A percentile compares a stretch with the other conserved stretches of the same genome.
These are phyloP conservation scores for Phylloscopus collybita DNA, from an alignment of 2,797 vertebrate genomes.

Conservation along the genomic window DNA sequence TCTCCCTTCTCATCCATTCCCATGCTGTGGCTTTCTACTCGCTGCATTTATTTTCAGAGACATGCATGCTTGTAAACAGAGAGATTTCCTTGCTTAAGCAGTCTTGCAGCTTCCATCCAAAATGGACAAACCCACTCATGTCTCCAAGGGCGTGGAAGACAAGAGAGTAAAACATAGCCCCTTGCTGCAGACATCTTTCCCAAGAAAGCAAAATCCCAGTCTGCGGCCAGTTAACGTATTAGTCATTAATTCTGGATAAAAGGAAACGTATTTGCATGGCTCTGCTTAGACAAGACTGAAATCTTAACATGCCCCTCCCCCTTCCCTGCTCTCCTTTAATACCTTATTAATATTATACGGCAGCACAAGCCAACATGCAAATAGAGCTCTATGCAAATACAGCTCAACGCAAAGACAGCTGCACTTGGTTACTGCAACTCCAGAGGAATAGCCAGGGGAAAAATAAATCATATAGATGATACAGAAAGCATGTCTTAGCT, in stretches of 20 bases:
- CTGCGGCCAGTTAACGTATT: background rate
- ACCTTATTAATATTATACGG: conserved; percentile 49
- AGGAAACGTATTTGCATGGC: conserved; percentile 30
- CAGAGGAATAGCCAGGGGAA: conserved; percentile 33
- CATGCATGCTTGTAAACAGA: background rate
- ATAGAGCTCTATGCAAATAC: conserved; percentile 51
- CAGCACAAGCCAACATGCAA: conserved; percentile 57
- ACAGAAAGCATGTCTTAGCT: conserved; percentile 26
- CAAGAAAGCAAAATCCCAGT: conserved; percentile 1
- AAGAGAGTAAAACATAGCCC: background rate
- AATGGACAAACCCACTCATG: background rate
- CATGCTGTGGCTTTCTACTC: background rate
- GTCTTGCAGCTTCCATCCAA: background rate
- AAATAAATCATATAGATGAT: conserved; percentile 36
- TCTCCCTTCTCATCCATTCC: background rate
- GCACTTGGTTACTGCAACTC: conserved; percentile 27
- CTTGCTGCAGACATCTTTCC: background rate
- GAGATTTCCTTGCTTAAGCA: background rate
- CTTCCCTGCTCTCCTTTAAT: conserved; percentile 38
- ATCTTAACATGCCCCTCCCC: conserved; percentile 20
- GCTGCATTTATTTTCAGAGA: background rate
- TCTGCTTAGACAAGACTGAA: conserved; percentile 55
- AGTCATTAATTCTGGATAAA: conserved; percentile 59
- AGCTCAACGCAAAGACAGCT: conserved; percentile 10
- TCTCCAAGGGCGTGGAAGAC: background rate